phyloP scores from a whole-genome alignment of 2,113 vertebrate species.

The Litocranius walleri region DNA sequence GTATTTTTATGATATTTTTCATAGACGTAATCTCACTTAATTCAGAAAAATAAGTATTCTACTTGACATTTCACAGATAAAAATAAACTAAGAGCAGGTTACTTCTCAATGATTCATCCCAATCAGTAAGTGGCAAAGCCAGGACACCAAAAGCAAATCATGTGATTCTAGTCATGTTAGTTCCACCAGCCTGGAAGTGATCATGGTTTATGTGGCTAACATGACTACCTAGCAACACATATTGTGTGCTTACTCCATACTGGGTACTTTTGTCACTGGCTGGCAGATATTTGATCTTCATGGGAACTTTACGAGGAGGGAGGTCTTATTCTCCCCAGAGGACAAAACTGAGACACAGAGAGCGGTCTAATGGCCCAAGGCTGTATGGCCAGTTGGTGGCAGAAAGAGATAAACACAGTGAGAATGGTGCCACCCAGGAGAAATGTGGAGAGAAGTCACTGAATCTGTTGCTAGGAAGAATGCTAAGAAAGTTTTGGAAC shows the following conservation, averaged over 20 bases:
- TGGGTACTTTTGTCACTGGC: not conserved
- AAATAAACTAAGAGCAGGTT: not conserved
- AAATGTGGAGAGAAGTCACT: constrained; percentile 38
- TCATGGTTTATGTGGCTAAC: not conserved
- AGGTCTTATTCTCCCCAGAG: not conserved
- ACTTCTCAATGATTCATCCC: not conserved
- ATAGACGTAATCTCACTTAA: not conserved
- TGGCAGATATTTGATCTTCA: not conserved
- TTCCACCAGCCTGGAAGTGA: not conserved
- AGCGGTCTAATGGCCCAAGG: not conserved
- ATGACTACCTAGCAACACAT: not conserved
- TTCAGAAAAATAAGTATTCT: not conserved
- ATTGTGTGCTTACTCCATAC: not conserved
- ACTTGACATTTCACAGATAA: not conserved
- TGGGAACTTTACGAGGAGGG: not conserved
- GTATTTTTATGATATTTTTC: not conserved
- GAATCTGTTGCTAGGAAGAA: constrained; percentile 68
- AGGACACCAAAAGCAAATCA: not conserved
- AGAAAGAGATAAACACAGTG: not conserved
- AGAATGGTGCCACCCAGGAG: constrained; percentile 28
- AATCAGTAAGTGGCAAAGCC: not conserved
- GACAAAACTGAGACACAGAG: constrained; percentile 13
- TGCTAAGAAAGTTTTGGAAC: constrained; percentile 60
- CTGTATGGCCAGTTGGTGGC: not conserved
- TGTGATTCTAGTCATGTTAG: not conserved